Evolutionary conservation across 2,797 vertebrate species (phyloP), one percentile per base, ranked within the genome.

Genomic region (Cetoscarus ocellatus): DNA sequence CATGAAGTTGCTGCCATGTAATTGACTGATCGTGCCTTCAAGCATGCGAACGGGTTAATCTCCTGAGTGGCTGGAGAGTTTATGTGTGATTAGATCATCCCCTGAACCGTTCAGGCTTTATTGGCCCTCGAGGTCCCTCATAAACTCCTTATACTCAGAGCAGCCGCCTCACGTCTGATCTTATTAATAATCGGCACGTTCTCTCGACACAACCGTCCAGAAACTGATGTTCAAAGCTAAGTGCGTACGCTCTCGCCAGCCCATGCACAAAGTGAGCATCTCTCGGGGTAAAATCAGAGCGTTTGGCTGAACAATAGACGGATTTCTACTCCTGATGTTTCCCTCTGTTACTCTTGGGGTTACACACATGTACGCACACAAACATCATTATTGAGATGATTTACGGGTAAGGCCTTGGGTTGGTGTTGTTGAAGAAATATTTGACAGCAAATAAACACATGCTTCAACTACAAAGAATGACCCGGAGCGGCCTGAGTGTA

Each of bases 361-460:
- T 78, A 79, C 17, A 70, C 40, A 60, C 75, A 79, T 27, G 27
- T 27, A 27, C 4, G 27, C 14, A 61, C 45, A 59, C 27, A 50
- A 12, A 58, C 40, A 64, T 70, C 75, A 57, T 84, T 73, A 82
- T 78, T 77, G 59, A 76, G 77, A 90, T 84, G 84, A 86, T 88
- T 91, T 91, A 79, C 88, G 82, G 79, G 79, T 86, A 81, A 51
- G 57, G 44, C 78, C 68, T 11, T 39, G 67, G 73, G 61, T 73
- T 38, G 63, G 19, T 80, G 80, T 67, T 75, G 61, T 61, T 53
- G 60, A 64, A 64, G 58, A 77, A 85, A 80, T 70, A 73, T 76
- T 68, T 78, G 53, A 78, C 80, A 82, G 85, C 80, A 75, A 76
- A 80, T 73, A 88, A 90, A 88, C 84, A 86, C 61, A 67, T 63